Evolutionary conservation across 2,888 invertebrate species (phyloP).

Genomic region (Drosophila peninsularis): DNA sequence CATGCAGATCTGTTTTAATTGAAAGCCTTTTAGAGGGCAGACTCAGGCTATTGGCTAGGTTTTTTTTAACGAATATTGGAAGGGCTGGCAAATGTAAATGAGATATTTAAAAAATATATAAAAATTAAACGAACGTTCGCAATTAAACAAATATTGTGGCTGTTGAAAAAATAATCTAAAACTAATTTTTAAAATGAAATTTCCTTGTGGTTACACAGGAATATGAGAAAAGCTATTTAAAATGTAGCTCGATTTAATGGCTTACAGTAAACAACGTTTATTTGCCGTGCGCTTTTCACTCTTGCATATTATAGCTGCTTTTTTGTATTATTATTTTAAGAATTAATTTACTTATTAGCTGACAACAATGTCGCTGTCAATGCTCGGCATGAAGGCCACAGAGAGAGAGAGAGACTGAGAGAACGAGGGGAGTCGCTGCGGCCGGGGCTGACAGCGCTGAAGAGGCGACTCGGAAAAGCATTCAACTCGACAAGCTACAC

Average conservation of each 20-base stretch:
- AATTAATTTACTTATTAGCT: slow-evolving; percentile 42
- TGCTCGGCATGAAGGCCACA: slow-evolving; percentile 55
- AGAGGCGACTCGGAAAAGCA: slow-evolving; percentile 55
- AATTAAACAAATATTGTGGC: neutral
- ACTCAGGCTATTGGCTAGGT: neutral
- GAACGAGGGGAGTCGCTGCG: neutral
- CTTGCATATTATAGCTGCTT: too few relatives aligned
- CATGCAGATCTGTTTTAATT: slow-evolving; percentile 42
- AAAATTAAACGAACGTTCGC: slow-evolving; percentile 1
- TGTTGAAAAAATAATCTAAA: too few relatives aligned
- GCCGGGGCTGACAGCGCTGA: slow-evolving; percentile 23
- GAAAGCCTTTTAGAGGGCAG: slow-evolving; percentile 29
- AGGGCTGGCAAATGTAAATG: neutral
- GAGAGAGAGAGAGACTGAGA: neutral
- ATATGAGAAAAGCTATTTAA: neutral
- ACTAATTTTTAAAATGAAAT: too few relatives aligned
- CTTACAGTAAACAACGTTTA: too few relatives aligned
- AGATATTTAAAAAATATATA: neutral
- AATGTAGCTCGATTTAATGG: too few relatives aligned
- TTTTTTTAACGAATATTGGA: slow-evolving; percentile 6
- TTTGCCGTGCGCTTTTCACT: too few relatives aligned
- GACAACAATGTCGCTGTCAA: slow-evolving; percentile 62
- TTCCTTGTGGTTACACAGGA: neutral
- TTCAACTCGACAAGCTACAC: slow-evolving; percentile 64
- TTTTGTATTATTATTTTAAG: slow-evolving; percentile 21